Base-by-base conservation (phyloP, 2,888 invertebrate species). In the Nudaria mundana region DNA sequence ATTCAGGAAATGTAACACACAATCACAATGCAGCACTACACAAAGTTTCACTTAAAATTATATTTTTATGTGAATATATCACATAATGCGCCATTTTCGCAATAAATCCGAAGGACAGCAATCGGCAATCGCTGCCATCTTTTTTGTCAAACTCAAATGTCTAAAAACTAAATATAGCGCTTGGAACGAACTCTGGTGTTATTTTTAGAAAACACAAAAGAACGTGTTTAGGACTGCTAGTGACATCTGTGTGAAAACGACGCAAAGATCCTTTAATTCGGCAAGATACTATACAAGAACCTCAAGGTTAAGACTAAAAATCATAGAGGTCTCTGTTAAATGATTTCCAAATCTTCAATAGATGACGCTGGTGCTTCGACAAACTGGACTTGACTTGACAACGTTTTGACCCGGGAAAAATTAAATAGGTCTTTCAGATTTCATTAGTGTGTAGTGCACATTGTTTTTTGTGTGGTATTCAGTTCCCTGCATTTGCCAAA, bases 91-190 rank as follows among this genome's bases (percentile, higher is more conserved):
- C 81, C 88, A 88, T 88, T 88, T 85, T 88, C 74, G 80, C 83
- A 83, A 77, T 80, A 84, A 79, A 80, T 68, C 75, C 83, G 80
- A 82, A 76, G 80, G 77, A 83, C 87, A 79, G 84, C 82, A 79
- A 81, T 81, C 86, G 80, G 81, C 87, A 73, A 71, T 80, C 86
- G 86, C 86, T 87, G 87, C 88, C 88, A 88, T 88, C 87, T 88
- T 88, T 88, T 87, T 86, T 87, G 86, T 87, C 88, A 88, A 87
- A 88, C 85, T 87, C 88, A 88, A 87, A 88, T 85, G 83, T 85
- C 85, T 87, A 81, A 84, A 81, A 81, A 85, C 88, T 87, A 88
- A 86, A 80, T 84, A 84, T 88, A 88, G 82, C 81, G 86, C 81
- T 81, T 75, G 67, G 74, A 79, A 88, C 87, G 88, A 87, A 88